Evolutionary conservation across 1,140 invertebrate genomes (phyloP), one percentile per base, ranked within the genome.

Genomic region (Caenorhabditis tropicalis): DNA sequence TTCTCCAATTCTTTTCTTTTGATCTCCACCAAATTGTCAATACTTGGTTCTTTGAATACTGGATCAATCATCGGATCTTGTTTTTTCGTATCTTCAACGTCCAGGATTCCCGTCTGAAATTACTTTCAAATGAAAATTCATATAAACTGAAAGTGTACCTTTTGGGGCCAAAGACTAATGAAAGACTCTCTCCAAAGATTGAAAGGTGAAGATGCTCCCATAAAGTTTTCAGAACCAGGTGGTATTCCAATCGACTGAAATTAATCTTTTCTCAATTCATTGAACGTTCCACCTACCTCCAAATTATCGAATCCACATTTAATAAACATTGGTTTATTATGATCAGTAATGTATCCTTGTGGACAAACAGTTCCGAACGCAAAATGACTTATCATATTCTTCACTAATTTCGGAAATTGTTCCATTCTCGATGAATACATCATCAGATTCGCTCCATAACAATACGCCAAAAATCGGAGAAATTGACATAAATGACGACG

Each of bases 381-480:
- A 24, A 74, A 74, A 74, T 74, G 65, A 43, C 65, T 74, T 2
- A 31, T 74, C 36, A 74, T 74, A 12, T 74, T 74, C 36, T 74
- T 74, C 36, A 74, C 65, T 24, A 74, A 43, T 19, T 74, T 74
- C 21, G 65, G 65, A 43, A 74, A 74, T 74, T 74, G 65, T 24
- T 74, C 65, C 65, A 74, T 74, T 74, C 21, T 74, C 12, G 65
- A 74, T 12, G 65, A 74, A 10, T 43, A 74, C 65, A 74, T 74
- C 65, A 74, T 74, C 21, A 74, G n/a, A 27, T 74, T 74, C 9
- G 83, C 74, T n/a, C 83, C 83, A 65, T 81, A 51, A 19, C 19
- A 58, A 70, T 85, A 53, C 0, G 83, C 79, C 2, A 85, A 43
- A 39, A 85, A 85, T 16, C 83, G 79, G 1, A 85, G 51, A 58